phyloP scores from a whole-genome alignment of 2,888 invertebrate genomes.

The Apamea crenata region DNA sequence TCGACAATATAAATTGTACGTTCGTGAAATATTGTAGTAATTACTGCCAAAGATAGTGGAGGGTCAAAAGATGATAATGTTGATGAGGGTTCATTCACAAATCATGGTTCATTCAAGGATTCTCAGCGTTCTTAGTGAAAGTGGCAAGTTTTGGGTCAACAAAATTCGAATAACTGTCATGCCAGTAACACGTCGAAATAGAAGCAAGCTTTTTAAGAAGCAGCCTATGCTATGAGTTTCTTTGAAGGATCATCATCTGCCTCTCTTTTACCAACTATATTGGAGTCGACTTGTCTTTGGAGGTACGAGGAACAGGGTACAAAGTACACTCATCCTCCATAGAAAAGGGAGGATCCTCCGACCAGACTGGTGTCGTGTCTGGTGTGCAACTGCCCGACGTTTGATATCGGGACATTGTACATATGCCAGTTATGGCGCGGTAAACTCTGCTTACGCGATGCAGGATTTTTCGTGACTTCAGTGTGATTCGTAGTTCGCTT shows the following conservation, averaged over 20 bases:
- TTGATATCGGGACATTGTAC: no score
- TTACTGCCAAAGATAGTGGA: constrained; percentile 25
- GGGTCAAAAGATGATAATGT: no score
- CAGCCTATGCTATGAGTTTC: not conserved
- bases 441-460: no score
- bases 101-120: not conserved
- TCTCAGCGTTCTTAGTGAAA: not conserved
- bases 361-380: no score
- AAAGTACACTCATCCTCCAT: no score
- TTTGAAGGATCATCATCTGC: no score
- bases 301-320: no score
- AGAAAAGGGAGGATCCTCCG: no score
- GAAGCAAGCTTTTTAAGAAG: not conserved
- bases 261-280: not conserved
- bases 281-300: not conserved
- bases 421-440: no score
- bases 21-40: constrained; percentile 38
- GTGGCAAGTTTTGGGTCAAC: not conserved
- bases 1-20: constrained; percentile 15
- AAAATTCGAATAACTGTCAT: not conserved
- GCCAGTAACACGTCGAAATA: not conserved
- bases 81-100: constrained; percentile 18
- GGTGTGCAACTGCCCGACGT: no score
- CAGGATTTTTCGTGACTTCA: no score
- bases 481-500: no score